Evolutionary conservation across 2,888 invertebrate genomes (phyloP).

Genomic region (Deilephila porcellus): DNA sequence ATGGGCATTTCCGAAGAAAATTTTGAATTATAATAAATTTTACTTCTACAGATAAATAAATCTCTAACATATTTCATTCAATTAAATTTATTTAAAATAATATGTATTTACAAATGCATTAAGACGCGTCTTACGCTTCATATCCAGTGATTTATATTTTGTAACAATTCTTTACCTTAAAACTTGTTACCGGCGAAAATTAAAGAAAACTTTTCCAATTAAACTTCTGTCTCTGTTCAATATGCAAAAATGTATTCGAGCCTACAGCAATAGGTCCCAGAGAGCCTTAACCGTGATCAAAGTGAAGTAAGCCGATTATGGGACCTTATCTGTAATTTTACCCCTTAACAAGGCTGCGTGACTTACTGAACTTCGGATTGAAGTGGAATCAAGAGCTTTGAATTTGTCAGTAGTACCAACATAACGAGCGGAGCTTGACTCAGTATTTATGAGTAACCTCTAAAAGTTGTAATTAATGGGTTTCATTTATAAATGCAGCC

Average conservation of each 20-base stretch:
- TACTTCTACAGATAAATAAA: too few relatives aligned
- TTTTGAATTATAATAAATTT: too few relatives aligned
- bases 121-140: too few relatives aligned
- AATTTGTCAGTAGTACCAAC: background rate
- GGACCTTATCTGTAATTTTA: background rate
- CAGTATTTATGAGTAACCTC: background rate
- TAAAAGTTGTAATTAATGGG: constrained; percentile 1
- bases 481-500: background rate
- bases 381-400: background rate
- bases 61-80: too few relatives aligned
- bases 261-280: background rate
- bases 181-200: background rate
- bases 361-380: background rate
- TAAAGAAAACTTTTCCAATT: background rate
- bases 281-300: background rate
- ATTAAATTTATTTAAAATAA: too few relatives aligned
- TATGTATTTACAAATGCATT: too few relatives aligned
- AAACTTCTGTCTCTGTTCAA: background rate
- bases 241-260: background rate
- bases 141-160: too few relatives aligned
- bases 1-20: too few relatives aligned
- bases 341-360: background rate
- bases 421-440: background rate
- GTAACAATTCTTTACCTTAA: too few relatives aligned
- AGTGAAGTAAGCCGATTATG: constrained; percentile 6